Evolutionary conservation across 2,113 vertebrate genomes (phyloP).

Genomic region (Paracanthobrama guichenoti): DNA sequence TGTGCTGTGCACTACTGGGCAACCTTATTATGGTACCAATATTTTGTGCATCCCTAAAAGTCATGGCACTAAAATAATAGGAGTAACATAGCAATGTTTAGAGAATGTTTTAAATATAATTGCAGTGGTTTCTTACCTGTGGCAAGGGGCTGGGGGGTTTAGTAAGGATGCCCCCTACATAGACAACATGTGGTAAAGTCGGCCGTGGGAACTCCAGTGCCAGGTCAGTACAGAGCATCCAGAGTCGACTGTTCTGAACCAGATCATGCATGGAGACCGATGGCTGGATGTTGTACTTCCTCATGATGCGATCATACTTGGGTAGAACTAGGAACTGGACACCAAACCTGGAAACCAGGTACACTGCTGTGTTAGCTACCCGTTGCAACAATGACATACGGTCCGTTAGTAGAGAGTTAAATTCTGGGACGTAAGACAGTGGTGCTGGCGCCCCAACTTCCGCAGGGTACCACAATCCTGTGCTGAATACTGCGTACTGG

Average conservation of each 20-base stretch:
- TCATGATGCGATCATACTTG: slow-evolving; percentile 95
- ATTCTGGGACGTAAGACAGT: slow-evolving; percentile 93
- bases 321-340: slow-evolving; percentile 92
- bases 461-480: slow-evolving; percentile 97
- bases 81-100: not conserved
- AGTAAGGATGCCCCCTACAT: slow-evolving; percentile 97
- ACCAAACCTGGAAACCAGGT: slow-evolving; percentile 91
- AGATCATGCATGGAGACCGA: slow-evolving; percentile 89
- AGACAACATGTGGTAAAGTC: slow-evolving; percentile 95
- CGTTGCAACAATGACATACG: slow-evolving; percentile 89
- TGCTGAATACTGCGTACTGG: slow-evolving; percentile 94
- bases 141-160: slow-evolving; percentile 88
- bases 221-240: slow-evolving; percentile 98
- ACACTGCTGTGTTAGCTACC: slow-evolving; percentile 88
- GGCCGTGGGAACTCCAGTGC: slow-evolving; percentile 97
- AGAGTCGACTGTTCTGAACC: slow-evolving; percentile 91
- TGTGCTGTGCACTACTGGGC: too few species aligned
- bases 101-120: not conserved
- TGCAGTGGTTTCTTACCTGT: slow-evolving; percentile 80
- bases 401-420: slow-evolving; percentile 97
- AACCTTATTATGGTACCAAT: not conserved
- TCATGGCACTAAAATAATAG: not conserved
- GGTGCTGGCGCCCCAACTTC: slow-evolving; percentile 96
- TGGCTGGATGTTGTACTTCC: slow-evolving; percentile 84
- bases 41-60: not conserved